These are phyloP conservation scores for Brachyistius frenatus DNA, from an alignment of 2,113 vertebrate species.

Conservation along the genomic window DNA sequence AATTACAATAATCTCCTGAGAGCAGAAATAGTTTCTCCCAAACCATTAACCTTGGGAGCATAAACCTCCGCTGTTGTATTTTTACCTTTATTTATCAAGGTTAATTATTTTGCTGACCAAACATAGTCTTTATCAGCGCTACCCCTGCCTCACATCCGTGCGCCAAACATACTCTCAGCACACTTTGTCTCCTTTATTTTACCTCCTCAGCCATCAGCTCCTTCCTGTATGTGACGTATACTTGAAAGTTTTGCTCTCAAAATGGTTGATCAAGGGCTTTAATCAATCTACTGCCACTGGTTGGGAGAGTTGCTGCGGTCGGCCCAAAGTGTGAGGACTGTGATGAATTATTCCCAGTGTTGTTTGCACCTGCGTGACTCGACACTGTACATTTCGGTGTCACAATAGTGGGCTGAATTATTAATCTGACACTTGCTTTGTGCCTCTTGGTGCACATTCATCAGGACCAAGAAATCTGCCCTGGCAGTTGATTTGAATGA, in stretches of 20 bases:
- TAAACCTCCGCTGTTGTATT: conserved; percentile 37
- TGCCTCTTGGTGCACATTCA: conserved; percentile 48
- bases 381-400: conserved; percentile 12
- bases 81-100: conserved; percentile 71
- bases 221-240: not conserved
- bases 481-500: conserved; percentile 42
- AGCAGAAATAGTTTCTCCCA: conserved; percentile 51
- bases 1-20: conserved; percentile 68
- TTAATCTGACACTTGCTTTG: conserved; percentile 55
- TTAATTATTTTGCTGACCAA: conserved; percentile 71
- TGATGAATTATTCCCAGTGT: conserved; percentile 43
- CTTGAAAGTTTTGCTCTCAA: conserved; percentile 37
- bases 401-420: conserved; percentile 44
- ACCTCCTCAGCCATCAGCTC: not conserved
- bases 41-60: conserved; percentile 66
- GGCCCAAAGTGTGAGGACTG: conserved; percentile 1
- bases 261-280: conserved; percentile 39
- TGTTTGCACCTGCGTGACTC: conserved; percentile 43
- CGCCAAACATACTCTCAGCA: conserved; percentile 8
- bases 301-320: not conserved
- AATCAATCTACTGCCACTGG: conserved; percentile 16
- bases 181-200: conserved; percentile 3
- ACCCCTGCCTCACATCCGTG: conserved; percentile 6
- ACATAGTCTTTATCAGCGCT: conserved; percentile 52
- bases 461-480: conserved; percentile 31